Percentiles rank a stretch among this genome's conserved stretches.
These are phyloP conservation scores for Labroides dimidiatus DNA, from an alignment of 2,797 vertebrate species.

Conservation along the genomic window DNA sequence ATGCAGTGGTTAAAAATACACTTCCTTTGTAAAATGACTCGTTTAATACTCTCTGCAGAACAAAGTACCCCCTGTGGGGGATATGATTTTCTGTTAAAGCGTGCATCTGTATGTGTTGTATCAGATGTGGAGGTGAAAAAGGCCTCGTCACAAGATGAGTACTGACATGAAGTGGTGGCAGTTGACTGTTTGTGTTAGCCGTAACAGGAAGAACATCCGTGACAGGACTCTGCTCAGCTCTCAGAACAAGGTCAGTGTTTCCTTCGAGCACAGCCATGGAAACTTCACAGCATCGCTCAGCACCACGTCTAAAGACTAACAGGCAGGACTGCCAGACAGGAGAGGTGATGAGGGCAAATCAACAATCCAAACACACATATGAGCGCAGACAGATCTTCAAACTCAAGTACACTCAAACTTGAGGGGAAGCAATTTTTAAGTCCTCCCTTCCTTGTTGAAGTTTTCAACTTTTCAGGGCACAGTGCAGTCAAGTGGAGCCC, in stretches of 20 bases:
- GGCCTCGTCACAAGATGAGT: constrained; percentile 54
- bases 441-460: constrained; percentile 26
- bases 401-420: constrained; percentile 32
- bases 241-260: constrained; percentile 60
- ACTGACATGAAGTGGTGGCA: constrained; percentile 55
- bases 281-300: constrained; percentile 40
- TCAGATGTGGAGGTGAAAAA: constrained; percentile 49
- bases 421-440: constrained; percentile 43
- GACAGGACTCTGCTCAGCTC: constrained; percentile 44
- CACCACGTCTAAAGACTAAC: constrained; percentile 41
- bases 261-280: constrained; percentile 45
- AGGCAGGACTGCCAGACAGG: constrained; percentile 36
- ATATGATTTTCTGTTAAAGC: constrained; percentile 7
- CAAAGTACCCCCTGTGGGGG: constrained; percentile 22
- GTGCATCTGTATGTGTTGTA: constrained; percentile 21
- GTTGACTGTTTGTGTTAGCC: constrained; percentile 47
- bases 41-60: constrained; percentile 23
- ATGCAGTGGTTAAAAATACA: constrained; percentile 16
- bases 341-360: constrained; percentile 56
- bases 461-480: constrained; percentile 34
- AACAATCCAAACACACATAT: constrained; percentile 47
- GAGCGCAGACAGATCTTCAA: constrained; percentile 28
- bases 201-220: constrained; percentile 46
- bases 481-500: constrained; percentile 31
- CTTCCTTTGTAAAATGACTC: constrained; percentile 22